A percentile compares a stretch with the other conserved stretches of the same genome.
Evolutionary conservation across 1,140 invertebrate species (phyloP).

Genomic region (Agrypnia vestita): DNA sequence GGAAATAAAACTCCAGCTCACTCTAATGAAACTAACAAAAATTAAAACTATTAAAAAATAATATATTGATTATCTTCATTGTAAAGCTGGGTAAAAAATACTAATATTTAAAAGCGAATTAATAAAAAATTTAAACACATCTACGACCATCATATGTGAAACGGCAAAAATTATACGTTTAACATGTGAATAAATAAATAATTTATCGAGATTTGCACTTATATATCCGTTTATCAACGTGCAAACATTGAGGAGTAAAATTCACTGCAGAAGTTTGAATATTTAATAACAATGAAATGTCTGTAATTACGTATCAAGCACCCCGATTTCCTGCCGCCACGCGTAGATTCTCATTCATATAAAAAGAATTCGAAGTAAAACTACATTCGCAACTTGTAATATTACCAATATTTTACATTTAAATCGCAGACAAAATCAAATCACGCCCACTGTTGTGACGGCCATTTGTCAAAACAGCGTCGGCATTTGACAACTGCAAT

Average conservation of each 20-base stretch:
- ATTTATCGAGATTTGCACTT: slow-evolving; percentile 25
- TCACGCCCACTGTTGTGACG: slow-evolving; percentile 57
- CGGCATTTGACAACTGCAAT: slow-evolving; percentile 52
- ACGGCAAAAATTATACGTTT: background rate
- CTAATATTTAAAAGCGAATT: background rate
- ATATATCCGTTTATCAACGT: background rate
- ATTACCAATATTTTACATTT: slow-evolving; percentile 42
- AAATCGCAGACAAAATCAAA: slow-evolving; percentile 51
- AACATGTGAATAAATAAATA: slow-evolving; percentile 10
- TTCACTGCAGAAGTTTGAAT: slow-evolving; percentile 22
- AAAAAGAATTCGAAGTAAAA: slow-evolving; percentile 19
- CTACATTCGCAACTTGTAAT: slow-evolving; percentile 41
- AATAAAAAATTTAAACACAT: background rate
- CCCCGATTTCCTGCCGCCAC: slow-evolving; percentile 31
- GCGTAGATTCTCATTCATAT: slow-evolving; percentile 43
- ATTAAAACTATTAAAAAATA: slow-evolving; percentile 34
- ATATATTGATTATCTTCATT: slow-evolving; percentile 41
- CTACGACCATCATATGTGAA: slow-evolving; percentile 4
- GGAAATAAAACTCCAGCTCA: background rate
- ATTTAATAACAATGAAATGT: slow-evolving; percentile 50
- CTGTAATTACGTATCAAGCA: slow-evolving; percentile 42
- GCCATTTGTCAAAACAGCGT: slow-evolving; percentile 58
- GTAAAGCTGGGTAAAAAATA: slow-evolving; percentile 8
- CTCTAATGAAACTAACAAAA: slow-evolving; percentile 15
- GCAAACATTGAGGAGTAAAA: slow-evolving; percentile 20